Conservation (phyloP, 2,888 invertebrate species). For the Nezara viridula region DNA sequence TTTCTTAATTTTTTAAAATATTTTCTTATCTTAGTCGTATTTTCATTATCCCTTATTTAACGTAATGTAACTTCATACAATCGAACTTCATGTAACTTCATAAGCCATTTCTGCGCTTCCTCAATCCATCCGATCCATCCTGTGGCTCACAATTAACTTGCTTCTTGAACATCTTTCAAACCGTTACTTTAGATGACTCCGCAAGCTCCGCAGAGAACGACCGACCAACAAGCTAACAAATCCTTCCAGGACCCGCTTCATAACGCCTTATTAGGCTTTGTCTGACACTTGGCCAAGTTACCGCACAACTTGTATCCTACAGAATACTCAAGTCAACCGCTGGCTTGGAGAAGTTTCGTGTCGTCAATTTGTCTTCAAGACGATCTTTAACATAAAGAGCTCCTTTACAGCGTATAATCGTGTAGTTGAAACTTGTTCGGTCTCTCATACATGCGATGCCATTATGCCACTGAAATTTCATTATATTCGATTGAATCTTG, state of each 20-base stretch:
- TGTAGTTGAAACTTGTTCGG: not conserved
- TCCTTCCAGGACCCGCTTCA: not conserved
- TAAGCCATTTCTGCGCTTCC: too few species aligned
- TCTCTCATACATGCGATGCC: not conserved
- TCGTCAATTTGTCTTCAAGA: constrained; percentile 20
- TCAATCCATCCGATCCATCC: too few species aligned
- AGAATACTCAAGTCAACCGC: not conserved
- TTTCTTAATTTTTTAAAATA: too few species aligned
- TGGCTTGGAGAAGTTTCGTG: not conserved
- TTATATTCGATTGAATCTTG: not conserved
- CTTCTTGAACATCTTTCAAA: too few species aligned
- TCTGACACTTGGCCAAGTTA: not conserved
- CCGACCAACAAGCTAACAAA: not conserved
- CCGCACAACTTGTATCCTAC: not conserved
- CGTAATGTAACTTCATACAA: too few species aligned
- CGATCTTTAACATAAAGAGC: not conserved
- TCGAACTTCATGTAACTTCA: too few species aligned
- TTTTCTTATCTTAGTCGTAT: too few species aligned
- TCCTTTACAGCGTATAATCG: not conserved
- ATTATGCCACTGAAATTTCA: not conserved
- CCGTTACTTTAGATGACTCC: not conserved
- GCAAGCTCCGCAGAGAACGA: not conserved
- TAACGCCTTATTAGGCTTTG: constrained; percentile 25
- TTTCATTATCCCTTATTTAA: too few species aligned
- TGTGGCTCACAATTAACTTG: too few species aligned